Base-by-base conservation (phyloP, 2,888 invertebrate genomes). In the Notocelia uddmanniana region DNA sequence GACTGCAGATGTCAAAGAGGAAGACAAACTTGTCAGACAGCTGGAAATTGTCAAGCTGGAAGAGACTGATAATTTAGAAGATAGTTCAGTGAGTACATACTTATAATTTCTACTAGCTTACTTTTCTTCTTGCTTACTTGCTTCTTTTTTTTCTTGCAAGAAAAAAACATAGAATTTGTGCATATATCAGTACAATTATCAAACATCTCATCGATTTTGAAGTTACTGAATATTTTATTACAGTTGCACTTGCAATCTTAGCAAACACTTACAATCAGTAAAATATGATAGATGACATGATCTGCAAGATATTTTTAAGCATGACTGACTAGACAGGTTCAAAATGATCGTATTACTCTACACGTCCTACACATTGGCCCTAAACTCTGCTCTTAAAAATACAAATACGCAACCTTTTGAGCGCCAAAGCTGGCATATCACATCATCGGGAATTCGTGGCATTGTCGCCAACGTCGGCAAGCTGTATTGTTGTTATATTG, bases 61-160 rank as follows among this genome's bases (percentile, higher is more conserved):
- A 81, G 94, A 94, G 77, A 88, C 93, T 68, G 94, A 95, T 70
- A 92, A 92, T 80, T 88, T 94, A 70, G 94, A 94, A 66, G 94
- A 95, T 70, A 94, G 91, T 73, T 92, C 94, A 76, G 96, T 96
- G 87, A 91, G 91, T 84, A 23, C 23, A 55, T 9, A 23, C 1
- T 21, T 54, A 0, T 54, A n/a, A 37, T 13, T 6, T 31, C 31
- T 9, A 31, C 31, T 31, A 31, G 31, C 3, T n/a, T n/a, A n/a
- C n/a, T n/a, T n/a, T n/a, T n/a, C n/a, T n/a, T n/a, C n/a, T n/a
- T n/a, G n/a, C n/a, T n/a, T n/a, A n/a, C n/a, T n/a, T n/a, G n/a
- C n/a, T n/a, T n/a, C n/a, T n/a, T n/a, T n/a, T n/a, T n/a, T n/a
- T n/a, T n/a, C n/a, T n/a, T n/a, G n/a, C n/a, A n/a, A n/a, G n/a